Evolutionary conservation across 2,888 invertebrate species (phyloP), one percentile per base, ranked within the genome.

Genomic region (Poecilus cupreus): DNA sequence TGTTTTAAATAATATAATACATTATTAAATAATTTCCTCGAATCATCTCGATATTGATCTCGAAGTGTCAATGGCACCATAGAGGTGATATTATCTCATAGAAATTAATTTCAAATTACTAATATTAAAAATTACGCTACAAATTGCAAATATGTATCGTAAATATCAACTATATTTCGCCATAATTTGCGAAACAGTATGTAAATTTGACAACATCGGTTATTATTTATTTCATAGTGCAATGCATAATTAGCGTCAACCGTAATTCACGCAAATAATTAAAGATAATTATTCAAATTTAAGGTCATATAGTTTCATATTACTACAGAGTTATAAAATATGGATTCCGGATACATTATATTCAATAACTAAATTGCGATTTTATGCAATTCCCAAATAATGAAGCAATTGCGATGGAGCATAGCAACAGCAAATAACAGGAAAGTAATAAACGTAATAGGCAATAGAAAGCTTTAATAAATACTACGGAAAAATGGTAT

Each of bases 381-480:
- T 37, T 70, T 2, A 39, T 70, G 37, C 70, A 70, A 70, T 20
- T 72, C 18, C 3, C 46, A 72, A 46, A 46, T 72, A 72, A 72
- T 37, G 18, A 46, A 39, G 39, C 18, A 10, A 37, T 68, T 68
- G 64, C 39, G 20, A 39, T 68, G 37, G 22, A 37, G 32, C n/a
- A 10, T 32, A 13, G 24, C 32, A 13, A 54, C 22, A 68, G 68
- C 11, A 68, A 68, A 68, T 68, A 43, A 72, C 72, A 72, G 72
- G 72, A 72, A 72, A 22, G 72, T 46, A 72, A 72, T 72, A 72
- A 72, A 72, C 72, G 1, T 46, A 46, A 72, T 72, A 46, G 72
- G 43, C 11, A 68, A 72, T 72, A 72, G 72, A 72, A 72, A 72
- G 72, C 72, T 46, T n/a, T 72, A 46, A 46, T 46, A 46, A 72